Percentiles rank a stretch among this genome's conserved stretches.
These are phyloP conservation scores for Zoanthus solanderi DNA, from an alignment of 92 coral and sea anemone genomes.

Conservation along the genomic window DNA sequence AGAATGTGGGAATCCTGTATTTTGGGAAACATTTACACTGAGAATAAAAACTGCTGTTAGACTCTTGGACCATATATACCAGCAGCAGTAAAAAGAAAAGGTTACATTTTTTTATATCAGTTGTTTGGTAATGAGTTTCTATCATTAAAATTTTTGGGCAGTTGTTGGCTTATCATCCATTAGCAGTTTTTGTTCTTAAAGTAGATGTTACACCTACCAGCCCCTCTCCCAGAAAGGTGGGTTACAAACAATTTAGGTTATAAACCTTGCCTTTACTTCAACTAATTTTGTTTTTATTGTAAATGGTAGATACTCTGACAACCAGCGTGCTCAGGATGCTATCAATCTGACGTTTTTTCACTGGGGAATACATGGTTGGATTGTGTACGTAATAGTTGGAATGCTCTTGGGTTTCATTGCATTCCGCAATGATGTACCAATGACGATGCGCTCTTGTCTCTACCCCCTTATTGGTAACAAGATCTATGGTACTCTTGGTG, in stretches of 20 bases:
- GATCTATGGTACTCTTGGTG: conserved; percentile 59
- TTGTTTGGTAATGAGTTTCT: no score
- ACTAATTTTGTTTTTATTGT: not conserved
- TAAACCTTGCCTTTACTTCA: not conserved
- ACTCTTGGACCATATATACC: not conserved
- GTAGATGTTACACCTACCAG: no score
- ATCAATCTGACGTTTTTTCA: conserved; percentile 84
- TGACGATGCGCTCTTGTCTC: conserved; percentile 87
- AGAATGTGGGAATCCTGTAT: not conserved
- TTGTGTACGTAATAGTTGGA: conserved; percentile 85
- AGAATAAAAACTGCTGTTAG: not conserved
- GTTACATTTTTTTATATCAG: no score
- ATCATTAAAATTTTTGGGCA: no score
- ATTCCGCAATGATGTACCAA: conserved; percentile 82
- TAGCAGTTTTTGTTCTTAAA: no score
- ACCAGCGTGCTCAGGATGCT: conserved; percentile 93
- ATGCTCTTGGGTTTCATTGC: conserved; percentile 83
- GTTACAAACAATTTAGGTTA: no score
- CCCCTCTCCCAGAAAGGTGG: no score
- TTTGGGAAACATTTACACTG: not conserved
- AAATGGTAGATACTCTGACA: conserved; percentile 79
- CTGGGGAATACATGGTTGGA: conserved; percentile 97
- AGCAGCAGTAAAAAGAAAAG: not conserved
- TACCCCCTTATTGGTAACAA: conserved; percentile 60
- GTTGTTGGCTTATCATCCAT: no score